phyloP scores from a whole-genome alignment of 1,140 invertebrate species.

The Drosophila bifasciata region DNA sequence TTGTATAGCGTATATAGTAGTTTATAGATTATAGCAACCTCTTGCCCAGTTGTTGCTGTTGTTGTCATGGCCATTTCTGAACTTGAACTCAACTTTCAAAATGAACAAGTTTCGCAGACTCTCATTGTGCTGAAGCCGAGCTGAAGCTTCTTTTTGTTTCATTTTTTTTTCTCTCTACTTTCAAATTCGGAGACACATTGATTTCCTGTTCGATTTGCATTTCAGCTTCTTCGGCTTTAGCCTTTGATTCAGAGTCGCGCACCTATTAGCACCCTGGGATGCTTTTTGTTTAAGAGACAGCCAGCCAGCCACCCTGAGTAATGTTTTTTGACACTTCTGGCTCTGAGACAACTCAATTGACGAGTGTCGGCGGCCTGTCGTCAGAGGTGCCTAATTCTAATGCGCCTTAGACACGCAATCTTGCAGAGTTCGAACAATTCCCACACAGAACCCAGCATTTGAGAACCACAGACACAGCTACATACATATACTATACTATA shows the following conservation, averaged over 20 bases:
- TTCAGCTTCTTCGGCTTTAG: slow-evolving; percentile 9
- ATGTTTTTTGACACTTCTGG: slow-evolving; percentile 53
- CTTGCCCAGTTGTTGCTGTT: slow-evolving; percentile 28
- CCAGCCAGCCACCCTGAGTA: slow-evolving; percentile 59
- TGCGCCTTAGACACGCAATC: slow-evolving; percentile 62
- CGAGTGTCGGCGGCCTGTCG: slow-evolving; percentile 25
- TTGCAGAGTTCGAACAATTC: slow-evolving; percentile 46
- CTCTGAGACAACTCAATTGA: slow-evolving; percentile 71
- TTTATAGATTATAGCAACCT: slow-evolving; percentile 42
- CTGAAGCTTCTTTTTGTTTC: slow-evolving; percentile 35
- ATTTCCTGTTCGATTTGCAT: slow-evolving; percentile 74
- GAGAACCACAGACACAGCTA: slow-evolving; percentile 4
- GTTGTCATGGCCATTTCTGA: slow-evolving; percentile 42
- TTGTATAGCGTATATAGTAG: slow-evolving; percentile 51
- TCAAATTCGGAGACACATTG: slow-evolving; percentile 43
- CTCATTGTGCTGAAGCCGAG: slow-evolving; percentile 41
- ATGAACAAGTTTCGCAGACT: slow-evolving; percentile 54
- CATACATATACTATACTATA: too few relatives aligned
- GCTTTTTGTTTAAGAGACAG: slow-evolving; percentile 8
- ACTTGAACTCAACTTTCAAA: slow-evolving; percentile 57
- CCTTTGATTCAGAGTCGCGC: slow-evolving; percentile 9
- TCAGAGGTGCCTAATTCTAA: slow-evolving; percentile 39
- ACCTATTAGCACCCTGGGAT: slow-evolving; percentile 42
- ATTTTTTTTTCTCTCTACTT: slow-evolving; percentile 53
- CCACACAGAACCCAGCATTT: slow-evolving; percentile 50